Base-by-base conservation (phyloP, 2,797 vertebrate genomes). In the Chanos chanos region DNA sequence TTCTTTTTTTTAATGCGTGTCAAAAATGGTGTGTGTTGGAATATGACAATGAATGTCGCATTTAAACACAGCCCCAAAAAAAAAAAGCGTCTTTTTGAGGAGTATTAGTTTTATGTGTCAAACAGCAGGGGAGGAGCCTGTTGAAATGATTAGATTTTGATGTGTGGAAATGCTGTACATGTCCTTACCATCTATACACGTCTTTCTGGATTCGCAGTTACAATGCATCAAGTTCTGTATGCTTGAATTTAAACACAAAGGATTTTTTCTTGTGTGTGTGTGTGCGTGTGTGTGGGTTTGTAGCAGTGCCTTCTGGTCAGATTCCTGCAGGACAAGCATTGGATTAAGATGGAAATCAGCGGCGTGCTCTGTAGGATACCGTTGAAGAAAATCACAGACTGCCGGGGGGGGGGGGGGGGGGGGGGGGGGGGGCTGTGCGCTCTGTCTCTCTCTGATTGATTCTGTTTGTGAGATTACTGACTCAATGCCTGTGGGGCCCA, bases 21-120 rank as follows among this genome's bases (percentile, higher is more conserved):
- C 36, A 41, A 67, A 52, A 54, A 39, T 52, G 15, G 30, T 75
- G 66, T 66, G 66, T 77, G 60, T 58, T 67, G 19, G 58, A 71
- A 66, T 69, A 72, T 61, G 63, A 72, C 45, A 53, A 22, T 54
- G 59, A 19, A 49, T 64, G 27, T 63, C 70, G 56, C 41, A 60
- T 70, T 67, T 72, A 70, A 30, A 62, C 51, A 62, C 51, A 57
- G 36, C 39, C 37, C 15, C 50, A 52, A 56, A 41, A 22, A 40
- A 61, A 52, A 56, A 41, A 22, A 40, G 61, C 61, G 19, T 31
- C 49, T 40, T 49, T 48, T 21, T 66, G 12, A 55, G 25, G 59
- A 68, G 34, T 51, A 61, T 65, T 63, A 54, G 37, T 36, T 72
- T 65, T 7, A 19, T 25, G 43, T 51, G 30, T n/a, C 19, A 34